Conservation (phyloP, 2,113 vertebrate species). For the Austrofundulus limnaeus region DNA sequence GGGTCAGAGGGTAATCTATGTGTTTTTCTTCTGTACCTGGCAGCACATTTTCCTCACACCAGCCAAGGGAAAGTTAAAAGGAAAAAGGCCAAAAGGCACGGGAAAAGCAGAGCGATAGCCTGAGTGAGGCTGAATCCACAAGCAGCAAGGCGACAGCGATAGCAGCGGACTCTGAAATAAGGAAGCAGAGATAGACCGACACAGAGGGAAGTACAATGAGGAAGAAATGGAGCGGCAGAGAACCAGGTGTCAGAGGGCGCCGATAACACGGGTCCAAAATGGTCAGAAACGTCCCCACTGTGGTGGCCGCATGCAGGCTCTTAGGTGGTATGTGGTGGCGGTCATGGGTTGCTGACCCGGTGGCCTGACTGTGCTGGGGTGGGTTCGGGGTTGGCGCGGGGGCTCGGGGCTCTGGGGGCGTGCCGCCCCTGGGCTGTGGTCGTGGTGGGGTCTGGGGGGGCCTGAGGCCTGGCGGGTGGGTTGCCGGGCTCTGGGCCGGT, state of each 20-base stretch:
- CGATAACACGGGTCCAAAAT: slow-evolving; percentile 36
- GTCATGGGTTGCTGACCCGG: too few species aligned
- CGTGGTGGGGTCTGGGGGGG: too few species aligned
- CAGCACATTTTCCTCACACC: slow-evolving; percentile 37
- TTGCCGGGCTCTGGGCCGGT: too few species aligned
- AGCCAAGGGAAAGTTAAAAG: slow-evolving; percentile 12
- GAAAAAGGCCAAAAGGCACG: slow-evolving; percentile 19
- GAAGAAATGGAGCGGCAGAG: slow-evolving; percentile 14
- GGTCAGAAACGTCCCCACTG: slow-evolving; percentile 14
- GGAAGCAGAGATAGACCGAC: slow-evolving; percentile 50
- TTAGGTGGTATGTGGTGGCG: too few species aligned
- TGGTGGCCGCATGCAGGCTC: too few species aligned
- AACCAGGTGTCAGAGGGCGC: slow-evolving; percentile 17
- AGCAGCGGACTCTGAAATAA: slow-evolving; percentile 51
- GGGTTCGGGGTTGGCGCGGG: too few species aligned
- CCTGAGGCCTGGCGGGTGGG: too few species aligned
- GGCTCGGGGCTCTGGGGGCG: too few species aligned
- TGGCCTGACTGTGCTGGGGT: too few species aligned
- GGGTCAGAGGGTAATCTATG: slow-evolving; percentile 67
- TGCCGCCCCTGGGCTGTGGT: too few species aligned
- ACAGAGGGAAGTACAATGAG: slow-evolving; percentile 38
- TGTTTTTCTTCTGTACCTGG: slow-evolving; percentile 51
- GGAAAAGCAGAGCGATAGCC: slow-evolving; percentile 43
- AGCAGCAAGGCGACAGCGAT: slow-evolving; percentile 56
- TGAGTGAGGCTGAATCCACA: slow-evolving; percentile 25